Base-by-base conservation (phyloP, 2,888 invertebrate species). In the Patella pellucida region DNA sequence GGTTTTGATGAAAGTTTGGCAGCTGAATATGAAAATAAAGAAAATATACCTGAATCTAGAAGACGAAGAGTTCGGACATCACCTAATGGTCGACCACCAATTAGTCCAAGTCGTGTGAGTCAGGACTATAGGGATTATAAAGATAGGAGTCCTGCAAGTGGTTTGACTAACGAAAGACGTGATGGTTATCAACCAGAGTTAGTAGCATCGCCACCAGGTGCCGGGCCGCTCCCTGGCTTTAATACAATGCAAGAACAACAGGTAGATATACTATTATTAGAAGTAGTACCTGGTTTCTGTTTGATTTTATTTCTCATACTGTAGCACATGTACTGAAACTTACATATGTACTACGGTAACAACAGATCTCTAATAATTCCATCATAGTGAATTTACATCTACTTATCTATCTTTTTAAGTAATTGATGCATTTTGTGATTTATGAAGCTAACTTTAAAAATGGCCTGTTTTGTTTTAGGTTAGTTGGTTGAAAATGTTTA, bases 401-500 rank as follows among this genome's bases (percentile, higher is more conserved):
- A 31, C 3, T 31, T 31, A 31, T 31, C 31, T 2, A 0, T 31
- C 31, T 31, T 2, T 31, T 31, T 31, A 3, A 31, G 31, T 31
- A 31, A 31, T 31, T 31, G 31, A 31, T 31, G 31, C 31, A 31
- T 41, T 41, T 41, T 41, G 9, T 41, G 9, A 41, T 41, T 41
- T 7, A 7, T 7, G 41, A 41, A 41, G 7, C 9, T 41, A 1
- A 41, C 9, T 41, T 41, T 41, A 41, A 41, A 62, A 71, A 71
- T 7, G 19, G 14, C 15, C n/a, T 14, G 4, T 51, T 71, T 19
- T 71, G 19, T 52, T 77, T 15, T 78, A 88, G 88, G 83, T 84
- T 15, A 85, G 85, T 73, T 88, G 88, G 88, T 82, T 86, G 76
- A 76, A 81, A n/a, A 87, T 86, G 87, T 87, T 87, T 74, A 76